Conservation (phyloP, 2,113 vertebrate genomes). For the Charina bottae region DNA sequence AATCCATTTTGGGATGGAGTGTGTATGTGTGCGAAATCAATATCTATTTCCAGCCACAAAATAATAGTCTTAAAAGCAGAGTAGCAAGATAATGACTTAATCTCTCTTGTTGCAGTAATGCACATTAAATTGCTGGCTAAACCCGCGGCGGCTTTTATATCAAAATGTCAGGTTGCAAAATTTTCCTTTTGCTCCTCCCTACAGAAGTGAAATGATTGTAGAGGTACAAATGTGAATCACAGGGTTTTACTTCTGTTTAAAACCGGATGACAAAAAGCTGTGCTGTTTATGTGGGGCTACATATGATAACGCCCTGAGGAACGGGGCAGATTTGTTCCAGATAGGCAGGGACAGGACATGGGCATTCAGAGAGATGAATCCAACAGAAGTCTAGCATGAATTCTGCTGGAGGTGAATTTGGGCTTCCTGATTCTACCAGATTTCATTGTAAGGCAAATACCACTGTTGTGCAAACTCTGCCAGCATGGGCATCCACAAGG, state of each 20-base stretch:
- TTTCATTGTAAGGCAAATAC: neutral
- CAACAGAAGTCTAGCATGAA: neutral
- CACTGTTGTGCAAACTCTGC: neutral
- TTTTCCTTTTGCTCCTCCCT: neutral
- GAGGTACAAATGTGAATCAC: neutral
- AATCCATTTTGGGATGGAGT: constrained; percentile 2
- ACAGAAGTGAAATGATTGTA: neutral
- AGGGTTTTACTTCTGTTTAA: neutral
- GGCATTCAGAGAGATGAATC: neutral
- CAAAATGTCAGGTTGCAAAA: neutral
- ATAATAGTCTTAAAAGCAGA: constrained; percentile 31
- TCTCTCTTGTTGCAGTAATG: constrained; percentile 13
- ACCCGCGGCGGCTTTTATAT: neutral
- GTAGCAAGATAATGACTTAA: constrained; percentile 29
- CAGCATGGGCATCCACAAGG: neutral
- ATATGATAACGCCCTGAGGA: neutral
- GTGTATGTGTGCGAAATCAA: constrained; percentile 3
- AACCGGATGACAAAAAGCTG: neutral
- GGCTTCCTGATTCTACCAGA: neutral
- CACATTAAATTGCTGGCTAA: constrained; percentile 35
- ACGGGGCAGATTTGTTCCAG: too few species aligned
- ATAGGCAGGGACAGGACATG: too few species aligned
- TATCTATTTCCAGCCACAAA: constrained; percentile 4
- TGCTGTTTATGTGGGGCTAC: too few species aligned
- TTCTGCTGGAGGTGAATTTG: neutral